A percentile compares a stretch with the other conserved stretches of the same genome.
Conservation (phyloP, 2,797 vertebrate genomes). For the Bryconaethiops microstoma region DNA sequence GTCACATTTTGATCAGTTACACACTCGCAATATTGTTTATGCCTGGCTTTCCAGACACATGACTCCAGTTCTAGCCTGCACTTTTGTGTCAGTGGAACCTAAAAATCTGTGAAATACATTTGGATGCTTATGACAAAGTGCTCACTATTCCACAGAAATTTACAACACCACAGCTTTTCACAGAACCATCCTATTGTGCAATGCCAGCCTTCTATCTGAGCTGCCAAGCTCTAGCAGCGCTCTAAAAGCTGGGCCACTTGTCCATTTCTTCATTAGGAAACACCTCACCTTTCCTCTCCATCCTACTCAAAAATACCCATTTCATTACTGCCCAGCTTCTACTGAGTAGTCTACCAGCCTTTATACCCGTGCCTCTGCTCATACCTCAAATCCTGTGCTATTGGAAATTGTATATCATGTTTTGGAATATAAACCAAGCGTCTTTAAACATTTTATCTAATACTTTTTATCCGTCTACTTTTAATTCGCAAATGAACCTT, state of each 20-base stretch:
- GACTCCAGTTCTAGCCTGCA: not conserved
- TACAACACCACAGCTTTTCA: conserved; percentile 20
- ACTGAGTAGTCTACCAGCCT: conserved; percentile 45
- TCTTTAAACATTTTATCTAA: no score
- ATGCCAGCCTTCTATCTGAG: conserved; percentile 13
- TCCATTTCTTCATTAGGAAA: conserved; percentile 47
- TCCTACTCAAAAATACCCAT: conserved; percentile 49
- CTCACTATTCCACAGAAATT: not conserved
- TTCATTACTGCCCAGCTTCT: conserved; percentile 58
- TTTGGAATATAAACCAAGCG: conserved; percentile 48
- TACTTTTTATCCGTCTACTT: not conserved
- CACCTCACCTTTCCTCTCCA: conserved; percentile 43
- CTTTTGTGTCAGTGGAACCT: not conserved
- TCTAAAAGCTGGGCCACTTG: conserved; percentile 29
- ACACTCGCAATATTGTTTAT: not conserved
- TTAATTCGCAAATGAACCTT: conserved; percentile 61
- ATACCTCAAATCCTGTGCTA: conserved; percentile 35
- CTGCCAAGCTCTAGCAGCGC: conserved; percentile 24
- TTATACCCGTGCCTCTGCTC: conserved; percentile 25
- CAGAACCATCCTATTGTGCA: conserved; percentile 15
- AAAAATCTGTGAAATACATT: conserved; percentile 15
- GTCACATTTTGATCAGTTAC: not conserved
- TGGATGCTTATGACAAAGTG: not conserved
- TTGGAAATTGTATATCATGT: conserved; percentile 51
- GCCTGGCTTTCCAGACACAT: not conserved